phyloP scores from a whole-genome alignment of 2,113 vertebrate genomes.

The Alligator sinensis region DNA sequence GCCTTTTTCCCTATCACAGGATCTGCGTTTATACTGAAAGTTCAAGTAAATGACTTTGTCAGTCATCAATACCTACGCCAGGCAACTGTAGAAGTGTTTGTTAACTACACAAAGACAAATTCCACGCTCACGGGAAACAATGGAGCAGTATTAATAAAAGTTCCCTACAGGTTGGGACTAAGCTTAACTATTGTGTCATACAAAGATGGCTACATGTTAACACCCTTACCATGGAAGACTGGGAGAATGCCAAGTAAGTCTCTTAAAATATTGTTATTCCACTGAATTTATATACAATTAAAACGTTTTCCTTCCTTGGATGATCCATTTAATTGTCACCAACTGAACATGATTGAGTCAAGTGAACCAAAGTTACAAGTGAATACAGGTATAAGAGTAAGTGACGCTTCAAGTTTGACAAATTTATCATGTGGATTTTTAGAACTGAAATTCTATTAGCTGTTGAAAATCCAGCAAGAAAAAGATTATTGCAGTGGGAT shows the following conservation, averaged over 20 bases:
- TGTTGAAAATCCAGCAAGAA: not conserved
- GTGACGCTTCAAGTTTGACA: not conserved
- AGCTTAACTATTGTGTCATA: conserved; percentile 87
- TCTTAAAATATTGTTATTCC: conserved; percentile 34
- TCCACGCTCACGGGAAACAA: conserved; percentile 80
- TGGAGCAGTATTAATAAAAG: conserved; percentile 87
- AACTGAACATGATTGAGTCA: not conserved
- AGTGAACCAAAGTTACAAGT: not conserved
- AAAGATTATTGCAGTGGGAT: fast-evolving
- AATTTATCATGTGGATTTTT: not conserved
- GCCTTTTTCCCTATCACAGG: conserved; percentile 67
- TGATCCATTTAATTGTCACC: conserved; percentile 14
- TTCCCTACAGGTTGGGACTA: conserved; percentile 83
- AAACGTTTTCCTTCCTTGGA: not conserved
- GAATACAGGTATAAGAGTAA: not conserved
- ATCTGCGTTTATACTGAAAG: conserved; percentile 86
- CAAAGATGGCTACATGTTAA: conserved; percentile 90
- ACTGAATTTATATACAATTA: conserved; percentile 18
- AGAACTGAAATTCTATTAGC: not conserved
- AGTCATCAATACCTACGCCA: conserved; percentile 87
- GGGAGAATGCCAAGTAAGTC: conserved; percentile 89
- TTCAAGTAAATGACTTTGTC: conserved; percentile 90
- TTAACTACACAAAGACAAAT: conserved; percentile 88
- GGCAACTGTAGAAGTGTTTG: conserved; percentile 87
- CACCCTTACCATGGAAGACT: conserved; percentile 90